These are phyloP conservation scores for Botrylloides violaceus DNA, from an alignment of 23 tunicate genomes.

Conservation along the genomic window DNA sequence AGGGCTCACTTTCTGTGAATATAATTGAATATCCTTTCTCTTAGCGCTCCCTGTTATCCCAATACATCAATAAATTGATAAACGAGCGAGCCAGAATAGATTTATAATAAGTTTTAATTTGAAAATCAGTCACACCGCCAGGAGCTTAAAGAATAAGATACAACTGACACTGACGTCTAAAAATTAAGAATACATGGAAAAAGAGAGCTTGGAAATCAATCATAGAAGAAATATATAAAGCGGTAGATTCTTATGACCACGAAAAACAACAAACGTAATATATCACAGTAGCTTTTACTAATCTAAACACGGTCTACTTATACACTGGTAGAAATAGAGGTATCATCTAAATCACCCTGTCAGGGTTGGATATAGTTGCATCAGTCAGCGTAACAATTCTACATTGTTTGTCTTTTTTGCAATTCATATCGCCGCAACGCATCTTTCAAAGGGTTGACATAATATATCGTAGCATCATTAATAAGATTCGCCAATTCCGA, in stretches of 20 bases:
- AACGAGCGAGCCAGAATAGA: neutral
- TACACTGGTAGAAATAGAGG: neutral
- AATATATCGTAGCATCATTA: slow-evolving; percentile 42
- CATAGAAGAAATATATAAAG: neutral
- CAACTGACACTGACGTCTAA: neutral
- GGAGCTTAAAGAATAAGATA: neutral
- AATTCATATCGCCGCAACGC: slow-evolving; percentile 68
- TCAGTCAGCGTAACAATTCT: slow-evolving; percentile 4
- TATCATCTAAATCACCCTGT: neutral
- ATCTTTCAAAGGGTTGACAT: slow-evolving; percentile 54
- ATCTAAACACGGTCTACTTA: neutral
- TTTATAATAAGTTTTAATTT: neutral
- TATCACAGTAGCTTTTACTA: no score
- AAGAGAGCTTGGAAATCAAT: neutral
- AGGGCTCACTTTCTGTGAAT: no score
- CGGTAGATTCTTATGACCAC: neutral
- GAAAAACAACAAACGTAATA: neutral
- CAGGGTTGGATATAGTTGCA: neutral
- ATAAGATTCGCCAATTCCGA: slow-evolving; percentile 46
- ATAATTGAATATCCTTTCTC: no score
- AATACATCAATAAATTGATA: no score
- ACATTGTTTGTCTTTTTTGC: slow-evolving; percentile 31
- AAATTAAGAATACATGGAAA: neutral
- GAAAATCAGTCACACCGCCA: neutral
- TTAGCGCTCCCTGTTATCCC: no score